Percentiles rank a stretch among this genome's conserved stretches.
Evolutionary conservation across 2,113 vertebrate species (phyloP).

Genomic region (Nettapus auritus): DNA sequence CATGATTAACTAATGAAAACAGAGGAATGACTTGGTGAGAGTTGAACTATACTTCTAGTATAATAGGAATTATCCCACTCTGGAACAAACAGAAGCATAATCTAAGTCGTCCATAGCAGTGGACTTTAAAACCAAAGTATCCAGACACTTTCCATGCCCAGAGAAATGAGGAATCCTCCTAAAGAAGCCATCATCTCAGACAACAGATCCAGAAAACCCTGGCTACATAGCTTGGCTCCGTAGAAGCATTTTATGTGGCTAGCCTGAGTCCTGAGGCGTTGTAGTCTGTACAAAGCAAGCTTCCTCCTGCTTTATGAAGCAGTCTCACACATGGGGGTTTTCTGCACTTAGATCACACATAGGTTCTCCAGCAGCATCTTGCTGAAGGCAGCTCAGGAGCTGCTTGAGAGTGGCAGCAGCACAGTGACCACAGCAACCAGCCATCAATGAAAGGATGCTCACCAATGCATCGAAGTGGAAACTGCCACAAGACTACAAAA

Average conservation of each 20-base stretch:
- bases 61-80: not conserved
- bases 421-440: not conserved
- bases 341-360: not conserved
- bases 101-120: not conserved
- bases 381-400: not conserved
- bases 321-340: not conserved
- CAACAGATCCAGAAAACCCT: not conserved
- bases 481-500: not conserved
- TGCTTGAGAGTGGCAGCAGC: not conserved
- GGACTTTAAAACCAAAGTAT: not conserved
- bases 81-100: not conserved
- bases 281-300: not conserved
- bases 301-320: not conserved
- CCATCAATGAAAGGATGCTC: not conserved
- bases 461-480: not conserved
- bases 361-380: not conserved
- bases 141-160: not conserved
- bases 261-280: not conserved
- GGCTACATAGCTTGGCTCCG: not conserved
- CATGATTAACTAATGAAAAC: not conserved
- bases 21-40: not conserved
- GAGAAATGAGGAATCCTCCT: not conserved
- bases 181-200: not conserved
- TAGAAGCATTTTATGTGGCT: fast-evolving
- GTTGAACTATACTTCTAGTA: not conserved